phyloP scores from a whole-genome alignment of 53 echinoderm and acorn worm species.

The Echinarachnius parma region DNA sequence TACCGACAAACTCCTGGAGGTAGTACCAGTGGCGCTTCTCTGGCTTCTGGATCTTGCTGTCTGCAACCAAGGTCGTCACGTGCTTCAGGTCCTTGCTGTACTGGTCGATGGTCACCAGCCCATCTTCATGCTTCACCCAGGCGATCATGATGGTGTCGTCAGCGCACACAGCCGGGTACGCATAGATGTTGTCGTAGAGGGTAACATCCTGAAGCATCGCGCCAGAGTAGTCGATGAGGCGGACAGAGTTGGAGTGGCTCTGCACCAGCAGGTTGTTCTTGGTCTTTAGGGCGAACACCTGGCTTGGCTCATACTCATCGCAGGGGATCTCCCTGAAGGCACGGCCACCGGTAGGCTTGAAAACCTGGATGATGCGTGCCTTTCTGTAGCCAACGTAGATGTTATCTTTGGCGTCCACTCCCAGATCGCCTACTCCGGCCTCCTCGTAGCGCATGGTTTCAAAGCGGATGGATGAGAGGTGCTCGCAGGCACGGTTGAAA shows the following conservation, averaged over 20 bases:
- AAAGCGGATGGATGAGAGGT: not conserved
- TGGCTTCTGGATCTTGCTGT: constrained; percentile 18
- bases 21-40: constrained; percentile 34
- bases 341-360: constrained; percentile 2
- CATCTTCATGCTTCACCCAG: constrained; percentile 33
- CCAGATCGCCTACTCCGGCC: constrained; percentile 19
- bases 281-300: constrained; percentile 14
- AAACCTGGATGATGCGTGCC: constrained; percentile 11
- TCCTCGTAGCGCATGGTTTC: constrained; percentile 11
- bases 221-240: constrained; percentile 10
- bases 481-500: constrained; percentile 2
- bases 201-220: constrained; percentile 10
- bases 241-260: constrained; percentile 28
- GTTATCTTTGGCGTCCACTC: constrained; percentile 11
- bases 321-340: constrained; percentile 24
- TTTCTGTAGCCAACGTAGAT: constrained; percentile 41
- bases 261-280: constrained; percentile 11
- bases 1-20: constrained; percentile 23
- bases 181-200: constrained; percentile 13
- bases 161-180: constrained; percentile 16
- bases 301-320: constrained; percentile 28
- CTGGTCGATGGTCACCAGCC: constrained; percentile 23
- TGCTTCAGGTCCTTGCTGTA: constrained; percentile 24
- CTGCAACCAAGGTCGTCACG: constrained; percentile 18
- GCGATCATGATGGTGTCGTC: constrained; percentile 27